Base-by-base conservation (phyloP, 2,888 invertebrate genomes). In the Yponomeuta plumbellus region DNA sequence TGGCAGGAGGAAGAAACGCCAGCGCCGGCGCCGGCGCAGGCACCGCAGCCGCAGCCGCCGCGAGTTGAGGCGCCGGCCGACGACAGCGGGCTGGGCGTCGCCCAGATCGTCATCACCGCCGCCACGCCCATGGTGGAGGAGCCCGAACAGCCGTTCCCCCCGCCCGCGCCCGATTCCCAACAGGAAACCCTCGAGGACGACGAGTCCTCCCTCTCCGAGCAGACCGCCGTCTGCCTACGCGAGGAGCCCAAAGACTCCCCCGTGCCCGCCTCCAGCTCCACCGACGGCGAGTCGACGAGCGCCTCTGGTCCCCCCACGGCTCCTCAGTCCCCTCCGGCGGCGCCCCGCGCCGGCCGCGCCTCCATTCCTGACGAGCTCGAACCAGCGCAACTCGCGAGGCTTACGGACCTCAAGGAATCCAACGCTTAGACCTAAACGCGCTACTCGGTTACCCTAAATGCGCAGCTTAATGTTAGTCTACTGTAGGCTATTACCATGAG, bases 101-200 rank as follows among this genome's bases (percentile, higher is more conserved):
- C 96, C 66, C 96, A 97, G 85, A 97, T 98, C 75, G 97, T 97
- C 68, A 97, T 98, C 83, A 98, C 97, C 63, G 97, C 97, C 66
- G 97, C 98, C 71, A 98, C 98, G 61, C 98, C 98, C 61, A 97
- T 97, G 96, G 91, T 94, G 76, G 97, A 98, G 86, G 96, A 97
- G 79, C 93, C 96, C 58, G 96, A 96, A 73, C 94, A 94, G 79
- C 93, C 94, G 52, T 96, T 96, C 88, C 96, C 96, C 17, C 94
- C 95, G 4, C 79, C 88, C 11, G 92, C 90, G 69, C 80, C 85
- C 70, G 83, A 68, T 57, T 74, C 71, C 63, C 77, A 81, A 67
- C 73, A 68, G 17, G 78, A 76, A 44, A 82, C 84, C 26, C 80
- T 76, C 68, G 89, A 88, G 20, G 89, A 90, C 74, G 90, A 90